Percentiles rank a stretch among this genome's conserved stretches.
Evolutionary conservation across 2,888 invertebrate genomes (phyloP).

Genomic region (Eilema sororculum): DNA sequence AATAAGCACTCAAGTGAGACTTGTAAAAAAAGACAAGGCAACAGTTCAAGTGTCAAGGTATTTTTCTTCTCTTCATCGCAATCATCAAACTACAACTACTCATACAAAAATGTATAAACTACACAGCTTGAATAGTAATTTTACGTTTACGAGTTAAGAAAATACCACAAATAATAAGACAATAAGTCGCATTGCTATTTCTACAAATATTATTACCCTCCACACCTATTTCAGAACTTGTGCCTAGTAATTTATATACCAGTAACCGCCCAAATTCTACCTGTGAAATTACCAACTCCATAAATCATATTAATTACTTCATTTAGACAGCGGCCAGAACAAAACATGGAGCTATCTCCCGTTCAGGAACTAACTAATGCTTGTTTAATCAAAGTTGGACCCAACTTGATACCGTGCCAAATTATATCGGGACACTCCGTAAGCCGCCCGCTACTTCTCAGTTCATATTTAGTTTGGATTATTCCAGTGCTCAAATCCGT

Average conservation of each 20-base stretch:
- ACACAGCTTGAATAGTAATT: too few species aligned
- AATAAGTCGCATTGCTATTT: neutral
- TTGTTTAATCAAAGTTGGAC: slow-evolving; percentile 62
- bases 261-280: neutral
- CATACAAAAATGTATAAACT: too few species aligned
- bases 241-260: neutral
- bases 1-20: too few species aligned
- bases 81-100: too few species aligned
- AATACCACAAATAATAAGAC: neutral
- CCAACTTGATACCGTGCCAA: slow-evolving; percentile 50
- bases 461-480: slow-evolving; percentile 22
- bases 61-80: too few species aligned
- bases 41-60: too few species aligned
- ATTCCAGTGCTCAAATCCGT: slow-evolving; percentile 17
- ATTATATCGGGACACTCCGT: slow-evolving; percentile 43
- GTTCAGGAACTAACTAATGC: slow-evolving; percentile 44
- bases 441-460: slow-evolving; percentile 13
- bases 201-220: neutral
- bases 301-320: slow-evolving; percentile 22
- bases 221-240: neutral
- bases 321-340: slow-evolving; percentile 36
- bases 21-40: too few species aligned
- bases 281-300: slow-evolving; percentile 8
- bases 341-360: slow-evolving; percentile 41
- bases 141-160: neutral